Evolutionary conservation across 2,797 vertebrate species (phyloP), one percentile per base, ranked within the genome.

Genomic region (Eospalax fontanierii): DNA sequence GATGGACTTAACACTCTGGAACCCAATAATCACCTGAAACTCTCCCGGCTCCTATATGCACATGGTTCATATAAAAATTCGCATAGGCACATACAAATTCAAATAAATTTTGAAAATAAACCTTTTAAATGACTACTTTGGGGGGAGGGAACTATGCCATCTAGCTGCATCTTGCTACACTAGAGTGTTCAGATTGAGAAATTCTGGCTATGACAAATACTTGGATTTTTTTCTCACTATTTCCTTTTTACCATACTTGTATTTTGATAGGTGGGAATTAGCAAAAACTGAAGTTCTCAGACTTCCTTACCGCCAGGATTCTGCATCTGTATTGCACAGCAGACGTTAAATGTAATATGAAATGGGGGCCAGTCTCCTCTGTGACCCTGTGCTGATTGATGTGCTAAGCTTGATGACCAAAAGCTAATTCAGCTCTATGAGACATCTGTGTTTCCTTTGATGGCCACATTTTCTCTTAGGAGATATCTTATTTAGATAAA

Each of bases 401-500:
- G 35, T 22, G 46, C 2, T 65, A 6, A 78, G 30, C 5, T 43
- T 30, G 14, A 71, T 6, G 43, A 68, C 38, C 59, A 18, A 83
- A 90, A 59, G 28, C 40, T 38, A 16, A 15, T 78, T 87, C 54
- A 80, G 21, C 24, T 63, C 80, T 33, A 4, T 22, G 22, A 38
- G 83, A 70, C 22, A 43, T 75, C 21, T 16, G 9, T 33, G 12
- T 57, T 75, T 87, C 75, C 61, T 81, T 9, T 71, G 38, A 40
- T 78, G 46, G 24, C 50, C 18, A 22, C 46, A 26, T 7, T 3
- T 74, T 82, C 21, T 61, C 73, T 92, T 88, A 70, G 65, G 65
- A 92, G 85, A 81, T 21, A 71, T 9, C 43, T 93, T 73, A 63
- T 57, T 93, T 87, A 75, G 18, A 75, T 80, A 71, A 15, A 46